These are phyloP conservation scores for Cottoperca gobio DNA, from an alignment of 2,797 vertebrate species.

Conservation along the genomic window DNA sequence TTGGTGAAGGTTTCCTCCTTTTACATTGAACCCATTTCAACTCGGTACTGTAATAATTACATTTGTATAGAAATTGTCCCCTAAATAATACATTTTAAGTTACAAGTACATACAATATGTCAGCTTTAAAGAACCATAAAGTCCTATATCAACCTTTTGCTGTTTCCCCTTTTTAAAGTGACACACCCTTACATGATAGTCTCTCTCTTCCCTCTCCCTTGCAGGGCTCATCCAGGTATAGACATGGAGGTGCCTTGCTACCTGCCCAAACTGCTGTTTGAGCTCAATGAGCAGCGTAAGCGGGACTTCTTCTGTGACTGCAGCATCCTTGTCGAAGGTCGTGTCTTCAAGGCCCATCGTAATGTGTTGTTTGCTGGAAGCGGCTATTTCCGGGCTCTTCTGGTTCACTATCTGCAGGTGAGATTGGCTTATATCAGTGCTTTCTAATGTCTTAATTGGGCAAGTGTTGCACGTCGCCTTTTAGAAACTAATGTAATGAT, in stretches of 20 bases:
- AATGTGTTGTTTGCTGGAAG: constrained; percentile 98
- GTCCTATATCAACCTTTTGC: not conserved
- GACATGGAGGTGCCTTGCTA: constrained; percentile 96
- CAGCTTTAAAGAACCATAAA: not conserved
- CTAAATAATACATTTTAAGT: not conserved
- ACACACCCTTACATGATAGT: not conserved
- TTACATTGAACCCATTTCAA: not conserved
- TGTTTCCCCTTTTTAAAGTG: not conserved
- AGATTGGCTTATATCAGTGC: not conserved
- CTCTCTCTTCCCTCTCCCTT: not conserved
- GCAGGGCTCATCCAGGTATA: not conserved
- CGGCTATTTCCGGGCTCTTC: constrained; percentile 94
- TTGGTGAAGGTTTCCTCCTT: not conserved
- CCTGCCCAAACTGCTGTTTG: constrained; percentile 90
- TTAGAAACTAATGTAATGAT: not conserved
- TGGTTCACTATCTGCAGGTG: constrained; percentile 95
- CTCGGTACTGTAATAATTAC: not conserved
- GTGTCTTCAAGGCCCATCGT: constrained; percentile 97
- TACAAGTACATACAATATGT: not conserved
- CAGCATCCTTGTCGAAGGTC: constrained; percentile 96
- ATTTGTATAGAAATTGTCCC: not conserved
- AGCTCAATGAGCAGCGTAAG: constrained; percentile 96
- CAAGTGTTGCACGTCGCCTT: not conserved
- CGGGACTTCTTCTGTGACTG: constrained; percentile 99
- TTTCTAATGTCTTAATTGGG: not conserved